Evolutionary conservation across 2,888 invertebrate genomes (phyloP).

Genomic region (Aphelenchoides bicaudatus): DNA sequence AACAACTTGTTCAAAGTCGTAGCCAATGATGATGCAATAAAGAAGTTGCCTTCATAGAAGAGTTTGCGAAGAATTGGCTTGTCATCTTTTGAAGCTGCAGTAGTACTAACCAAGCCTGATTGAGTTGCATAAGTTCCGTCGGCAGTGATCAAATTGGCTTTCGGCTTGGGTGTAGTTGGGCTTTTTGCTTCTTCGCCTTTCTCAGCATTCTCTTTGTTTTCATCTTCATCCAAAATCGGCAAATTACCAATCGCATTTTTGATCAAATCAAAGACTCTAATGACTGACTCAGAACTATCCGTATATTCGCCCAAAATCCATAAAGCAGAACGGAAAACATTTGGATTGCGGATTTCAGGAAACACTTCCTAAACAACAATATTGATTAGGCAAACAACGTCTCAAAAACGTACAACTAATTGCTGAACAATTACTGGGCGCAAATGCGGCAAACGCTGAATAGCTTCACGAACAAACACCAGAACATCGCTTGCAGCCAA

Average conservation of each 20-base stretch:
- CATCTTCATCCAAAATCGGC: conserved; percentile 70
- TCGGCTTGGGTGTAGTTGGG: conserved; percentile 8
- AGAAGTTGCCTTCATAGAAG: conserved; percentile 89
- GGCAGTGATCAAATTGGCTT: conserved; percentile 69
- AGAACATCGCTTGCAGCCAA: conserved; percentile 88
- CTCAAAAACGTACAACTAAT: conserved; percentile 38
- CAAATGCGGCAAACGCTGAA: conserved; percentile 81
- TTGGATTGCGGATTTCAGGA: conserved; percentile 80
- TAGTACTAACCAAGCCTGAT: conserved; percentile 73
- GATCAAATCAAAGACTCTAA: conserved; percentile 48
- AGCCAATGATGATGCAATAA: conserved; percentile 85
- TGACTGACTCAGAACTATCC: conserved; percentile 67
- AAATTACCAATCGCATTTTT: conserved; percentile 62
- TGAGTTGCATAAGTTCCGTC: conserved; percentile 99
- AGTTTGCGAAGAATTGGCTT: conserved; percentile 79
- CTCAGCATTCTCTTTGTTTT: conserved; percentile 64
- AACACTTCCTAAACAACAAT: conserved; percentile 74
- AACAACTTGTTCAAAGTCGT: conserved; percentile 87
- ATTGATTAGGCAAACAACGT: background rate
- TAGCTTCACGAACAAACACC: conserved; percentile 89
- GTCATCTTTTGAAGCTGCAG: conserved; percentile 11
- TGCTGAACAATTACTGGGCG: conserved; percentile 72
- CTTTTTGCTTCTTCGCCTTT: conserved; percentile 25
- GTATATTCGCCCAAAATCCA: conserved; percentile 98
- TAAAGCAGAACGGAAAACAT: conserved; percentile 84